phyloP scores from a whole-genome alignment of 2,113 vertebrate species.

The Sinocyclocheilus maitianheensis region DNA sequence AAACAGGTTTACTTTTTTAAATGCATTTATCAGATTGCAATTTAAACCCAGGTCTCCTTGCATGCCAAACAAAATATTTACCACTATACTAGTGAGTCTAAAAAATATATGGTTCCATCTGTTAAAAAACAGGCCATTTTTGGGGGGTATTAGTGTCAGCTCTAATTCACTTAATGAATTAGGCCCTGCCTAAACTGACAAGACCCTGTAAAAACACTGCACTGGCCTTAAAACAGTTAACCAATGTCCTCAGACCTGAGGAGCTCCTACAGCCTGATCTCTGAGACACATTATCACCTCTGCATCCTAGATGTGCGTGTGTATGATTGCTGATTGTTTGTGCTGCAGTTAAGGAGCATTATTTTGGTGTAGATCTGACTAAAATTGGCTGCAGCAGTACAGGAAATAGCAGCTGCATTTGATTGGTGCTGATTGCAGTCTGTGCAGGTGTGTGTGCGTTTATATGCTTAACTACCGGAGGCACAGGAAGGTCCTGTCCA shows the following conservation, averaged over 20 bases:
- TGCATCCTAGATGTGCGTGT: neutral
- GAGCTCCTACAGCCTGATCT: neutral
- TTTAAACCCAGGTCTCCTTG: neutral
- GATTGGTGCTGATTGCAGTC: constrained; percentile 45
- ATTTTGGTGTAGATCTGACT: constrained; percentile 36
- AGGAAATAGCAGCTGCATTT: constrained; percentile 37
- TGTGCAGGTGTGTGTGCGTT: neutral
- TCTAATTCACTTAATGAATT: no score
- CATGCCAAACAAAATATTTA: neutral
- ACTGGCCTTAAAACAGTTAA: neutral
- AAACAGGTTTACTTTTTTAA: no score
- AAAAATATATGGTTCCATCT: neutral
- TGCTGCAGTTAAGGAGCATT: constrained; percentile 29
- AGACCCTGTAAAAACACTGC: neutral
- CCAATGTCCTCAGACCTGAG: neutral
- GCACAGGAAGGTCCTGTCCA: constrained; percentile 78
- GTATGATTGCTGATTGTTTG: constrained; percentile 40
- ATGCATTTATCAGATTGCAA: neutral
- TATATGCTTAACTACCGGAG: constrained; percentile 65
- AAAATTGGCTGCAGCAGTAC: constrained; percentile 28
- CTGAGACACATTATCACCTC: neutral
- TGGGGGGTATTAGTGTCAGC: no score
- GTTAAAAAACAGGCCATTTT: neutral
- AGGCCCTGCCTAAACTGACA: constrained; percentile 2
- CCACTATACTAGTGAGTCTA: neutral